Conservation (phyloP, 2,113 vertebrate genomes). For the Nannobrachium achirus region DNA sequence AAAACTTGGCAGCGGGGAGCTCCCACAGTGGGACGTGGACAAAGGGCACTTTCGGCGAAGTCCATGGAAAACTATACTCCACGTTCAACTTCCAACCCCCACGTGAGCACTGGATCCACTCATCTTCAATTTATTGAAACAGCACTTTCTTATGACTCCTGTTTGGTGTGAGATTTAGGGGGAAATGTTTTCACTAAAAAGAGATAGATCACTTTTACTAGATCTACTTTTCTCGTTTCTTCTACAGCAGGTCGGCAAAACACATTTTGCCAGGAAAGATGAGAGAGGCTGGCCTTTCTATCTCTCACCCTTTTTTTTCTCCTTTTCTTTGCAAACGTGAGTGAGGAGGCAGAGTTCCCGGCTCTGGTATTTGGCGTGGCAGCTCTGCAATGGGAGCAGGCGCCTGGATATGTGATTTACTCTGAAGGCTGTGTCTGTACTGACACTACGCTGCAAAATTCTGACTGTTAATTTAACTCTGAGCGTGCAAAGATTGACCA, state of each 20-base stretch:
- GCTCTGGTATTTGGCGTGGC: conserved; percentile 70
- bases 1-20: conserved; percentile 65
- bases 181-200: conserved; percentile 19
- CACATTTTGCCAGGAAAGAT: conserved; percentile 66
- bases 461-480: too few relatives aligned
- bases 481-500: too few relatives aligned
- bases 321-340: conserved; percentile 45
- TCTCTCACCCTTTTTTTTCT: conserved; percentile 16
- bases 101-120: conserved; percentile 35
- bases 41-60: conserved; percentile 53
- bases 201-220: conserved; percentile 9
- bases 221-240: neutral
- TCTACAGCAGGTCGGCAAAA: conserved; percentile 43
- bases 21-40: conserved; percentile 58
- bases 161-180: conserved; percentile 22
- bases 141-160: conserved; percentile 49
- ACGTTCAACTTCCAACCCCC: conserved; percentile 41
- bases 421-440: conserved; percentile 64
- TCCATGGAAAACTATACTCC: conserved; percentile 58
- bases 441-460: conserved; percentile 47
- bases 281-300: conserved; percentile 53
- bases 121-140: conserved; percentile 58
- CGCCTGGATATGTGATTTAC: conserved; percentile 70
- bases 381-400: conserved; percentile 50
- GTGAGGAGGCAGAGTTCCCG: conserved; percentile 52